Percentiles rank a stretch among this genome's conserved stretches.
Evolutionary conservation across 2,113 vertebrate species (phyloP).

Genomic region (Naja naja): DNA sequence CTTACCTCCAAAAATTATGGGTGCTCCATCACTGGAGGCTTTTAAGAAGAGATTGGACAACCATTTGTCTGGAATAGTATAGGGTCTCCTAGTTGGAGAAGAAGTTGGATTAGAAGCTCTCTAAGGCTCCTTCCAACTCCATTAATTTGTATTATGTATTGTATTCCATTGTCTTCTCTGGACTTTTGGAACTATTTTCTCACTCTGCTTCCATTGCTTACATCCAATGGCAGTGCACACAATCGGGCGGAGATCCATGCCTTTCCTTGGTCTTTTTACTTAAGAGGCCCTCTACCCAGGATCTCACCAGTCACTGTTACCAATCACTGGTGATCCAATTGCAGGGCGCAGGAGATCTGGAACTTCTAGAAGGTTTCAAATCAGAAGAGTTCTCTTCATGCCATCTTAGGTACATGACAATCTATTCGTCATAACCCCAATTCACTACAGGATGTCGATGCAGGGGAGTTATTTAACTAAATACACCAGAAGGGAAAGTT

Average conservation of each 20-base stretch:
- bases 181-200: neutral
- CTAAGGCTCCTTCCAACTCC: neutral
- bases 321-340: neutral
- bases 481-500: neutral
- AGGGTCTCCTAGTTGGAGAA: neutral
- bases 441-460: neutral
- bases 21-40: neutral
- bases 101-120: neutral
- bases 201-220: neutral
- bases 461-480: neutral
- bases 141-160: neutral
- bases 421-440: neutral
- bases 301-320: neutral
- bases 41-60: no score
- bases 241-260: neutral
- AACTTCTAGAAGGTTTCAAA: neutral
- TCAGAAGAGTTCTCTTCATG: neutral
- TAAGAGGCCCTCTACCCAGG: neutral
- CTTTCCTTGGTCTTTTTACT: neutral
- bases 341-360: neutral
- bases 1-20: neutral
- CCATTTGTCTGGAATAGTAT: no score
- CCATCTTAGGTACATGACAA: neutral
- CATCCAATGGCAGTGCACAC: neutral
- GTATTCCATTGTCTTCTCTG: neutral